Evolutionary conservation across 2,113 vertebrate species (phyloP).

Genomic region (Alligator sinensis): DNA sequence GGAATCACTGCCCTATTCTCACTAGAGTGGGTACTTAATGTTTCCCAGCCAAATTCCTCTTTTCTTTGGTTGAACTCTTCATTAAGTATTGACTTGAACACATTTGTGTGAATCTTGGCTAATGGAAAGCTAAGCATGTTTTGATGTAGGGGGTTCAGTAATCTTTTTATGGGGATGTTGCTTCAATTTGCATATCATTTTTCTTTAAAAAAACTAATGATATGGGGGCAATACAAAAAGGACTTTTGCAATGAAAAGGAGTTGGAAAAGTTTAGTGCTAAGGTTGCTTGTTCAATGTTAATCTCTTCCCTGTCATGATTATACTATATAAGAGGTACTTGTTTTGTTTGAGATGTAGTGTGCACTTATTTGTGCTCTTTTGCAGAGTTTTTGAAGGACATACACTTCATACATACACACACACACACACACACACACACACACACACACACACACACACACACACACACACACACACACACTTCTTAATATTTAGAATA

Average conservation of each 20-base stretch:
- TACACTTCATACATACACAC: neutral
- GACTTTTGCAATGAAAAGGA: constrained; percentile 10
- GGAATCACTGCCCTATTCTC: accelerated
- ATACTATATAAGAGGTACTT: neutral
- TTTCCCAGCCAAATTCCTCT: neutral
- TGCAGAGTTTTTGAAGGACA: neutral
- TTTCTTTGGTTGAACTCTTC: neutral
- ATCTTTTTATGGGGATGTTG: constrained; percentile 4
- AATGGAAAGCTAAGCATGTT: constrained; percentile 18
- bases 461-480: neutral
- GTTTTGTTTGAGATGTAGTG: neutral
- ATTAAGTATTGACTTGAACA: neutral
- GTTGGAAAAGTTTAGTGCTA: neutral
- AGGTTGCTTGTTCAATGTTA: constrained; percentile 44
- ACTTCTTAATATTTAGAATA: neutral
- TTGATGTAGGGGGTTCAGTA: constrained; percentile 5
- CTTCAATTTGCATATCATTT: constrained; percentile 56
- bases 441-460: neutral
- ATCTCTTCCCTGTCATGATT: constrained; percentile 36
- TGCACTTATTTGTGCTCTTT: neutral
- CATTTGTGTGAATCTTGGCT: neutral
- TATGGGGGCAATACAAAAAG: constrained; percentile 11
- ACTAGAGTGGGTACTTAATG: neutral
- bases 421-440: neutral
- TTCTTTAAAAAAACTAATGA: constrained; percentile 1